Base-by-base conservation (phyloP, 2,888 invertebrate species). In the Tridacna gigas region DNA sequence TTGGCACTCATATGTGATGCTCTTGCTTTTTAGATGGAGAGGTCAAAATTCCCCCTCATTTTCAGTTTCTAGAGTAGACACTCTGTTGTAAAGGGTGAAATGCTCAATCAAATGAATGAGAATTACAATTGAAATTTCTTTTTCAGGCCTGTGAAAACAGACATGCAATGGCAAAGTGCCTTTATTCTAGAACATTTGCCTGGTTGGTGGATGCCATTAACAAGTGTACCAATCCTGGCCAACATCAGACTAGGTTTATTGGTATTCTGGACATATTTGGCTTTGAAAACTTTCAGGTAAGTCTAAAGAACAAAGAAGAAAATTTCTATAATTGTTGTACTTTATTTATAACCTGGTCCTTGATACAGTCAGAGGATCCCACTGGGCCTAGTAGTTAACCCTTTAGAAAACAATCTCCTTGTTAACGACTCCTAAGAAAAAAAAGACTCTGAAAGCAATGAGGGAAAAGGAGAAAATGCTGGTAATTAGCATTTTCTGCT, bases 171-270 rank as follows among this genome's bases (percentile, higher is more conserved):
- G 93, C 93, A 48, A 93, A 93, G 88, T 93, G 92, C 69, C 87
- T 93, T 85, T 93, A 93, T 79, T 92, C 93, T 7, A 83, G 93
- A 25, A 92, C 92, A 11, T 93, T 93, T 88, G 93, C 93, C 45
- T 93, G 93, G 93, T 84, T 93, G 20, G 93, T 93, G 67, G 93
- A 93, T 77, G 91, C 92, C 73, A 92, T 93, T 81, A 93, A 93
- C 84, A 92, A 93, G 73, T 93, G 92, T 76, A 93, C 92, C 18
- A 93, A 92, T 79, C 93, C 93, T 1, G 92, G 92, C 7, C 89
- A 90, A 73, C 91, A 91, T 77, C 90, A 91, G 65, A 80, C 86
- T 25, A 90, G 90, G 79, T 93, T 93, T 82, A 91, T 93, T 48
- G 93, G 93, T 65, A 91, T 93, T 45, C 90, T 93, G 11, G 93